phyloP scores from a whole-genome alignment of 2,113 vertebrate species.

The Rhadina sibilatrix region DNA sequence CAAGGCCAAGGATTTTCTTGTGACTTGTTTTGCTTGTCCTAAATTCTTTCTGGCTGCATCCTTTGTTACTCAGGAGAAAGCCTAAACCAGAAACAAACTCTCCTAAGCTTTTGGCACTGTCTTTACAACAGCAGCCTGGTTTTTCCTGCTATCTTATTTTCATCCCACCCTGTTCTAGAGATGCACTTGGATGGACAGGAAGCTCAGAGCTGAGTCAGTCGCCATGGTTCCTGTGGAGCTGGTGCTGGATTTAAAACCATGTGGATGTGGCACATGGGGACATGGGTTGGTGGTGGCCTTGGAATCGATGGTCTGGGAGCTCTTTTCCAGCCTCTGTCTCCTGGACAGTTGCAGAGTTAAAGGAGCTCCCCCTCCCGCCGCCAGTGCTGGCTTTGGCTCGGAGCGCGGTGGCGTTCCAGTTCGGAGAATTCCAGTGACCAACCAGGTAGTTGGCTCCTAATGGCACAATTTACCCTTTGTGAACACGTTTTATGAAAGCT shows the following conservation, averaged over 20 bases:
- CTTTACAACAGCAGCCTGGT: background rate
- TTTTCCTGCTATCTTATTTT: background rate
- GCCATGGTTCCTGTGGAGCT: accelerated
- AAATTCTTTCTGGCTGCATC: background rate
- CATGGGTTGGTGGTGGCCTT: background rate
- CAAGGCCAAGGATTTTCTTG: background rate
- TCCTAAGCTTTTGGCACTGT: background rate
- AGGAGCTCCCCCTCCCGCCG: background rate
- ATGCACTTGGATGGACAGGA: background rate
- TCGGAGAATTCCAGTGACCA: constrained; percentile 16
- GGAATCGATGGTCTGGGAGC: background rate
- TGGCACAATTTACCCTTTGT: constrained; percentile 70
- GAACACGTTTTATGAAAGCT: constrained; percentile 48
- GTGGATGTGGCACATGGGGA: background rate
- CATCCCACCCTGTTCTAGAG: background rate
- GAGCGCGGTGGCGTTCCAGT: background rate
- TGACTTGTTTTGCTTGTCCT: background rate
- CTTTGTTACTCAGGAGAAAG: background rate
- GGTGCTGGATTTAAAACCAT: background rate
- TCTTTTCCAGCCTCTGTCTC: background rate
- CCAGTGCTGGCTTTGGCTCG: background rate
- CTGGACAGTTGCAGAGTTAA: background rate
- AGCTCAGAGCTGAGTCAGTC: background rate
- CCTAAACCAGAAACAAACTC: background rate
- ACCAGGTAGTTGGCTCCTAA: constrained; percentile 41